Conservation (phyloP, 53 echinoderm and acorn worm genomes). For the Pentamera pediparva region DNA sequence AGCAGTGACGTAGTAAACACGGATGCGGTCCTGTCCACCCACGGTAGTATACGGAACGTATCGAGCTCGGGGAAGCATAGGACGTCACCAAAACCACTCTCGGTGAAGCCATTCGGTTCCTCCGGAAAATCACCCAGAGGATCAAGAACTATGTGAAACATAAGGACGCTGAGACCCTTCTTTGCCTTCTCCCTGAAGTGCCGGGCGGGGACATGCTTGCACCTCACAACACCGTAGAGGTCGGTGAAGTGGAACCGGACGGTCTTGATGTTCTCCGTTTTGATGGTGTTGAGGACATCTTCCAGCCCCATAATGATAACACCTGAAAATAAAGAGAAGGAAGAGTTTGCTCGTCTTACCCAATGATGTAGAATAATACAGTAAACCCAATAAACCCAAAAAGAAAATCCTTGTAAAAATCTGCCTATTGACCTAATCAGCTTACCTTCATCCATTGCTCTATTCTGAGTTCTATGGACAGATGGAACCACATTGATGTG, state of each 20-base stretch:
- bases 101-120: not conserved
- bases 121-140: constrained; percentile 8
- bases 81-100: constrained; percentile 28
- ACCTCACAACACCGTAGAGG: constrained; percentile 8
- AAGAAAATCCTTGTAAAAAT: too few relatives aligned
- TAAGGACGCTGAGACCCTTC: constrained; percentile 14
- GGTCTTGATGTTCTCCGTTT: not conserved
- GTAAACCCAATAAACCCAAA: too few relatives aligned
- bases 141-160: constrained; percentile 1
- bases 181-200: constrained; percentile 23
- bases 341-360: not conserved
- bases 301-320: constrained; percentile 16
- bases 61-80: constrained; percentile 15
- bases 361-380: too few relatives aligned
- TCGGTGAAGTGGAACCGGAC: constrained; percentile 24
- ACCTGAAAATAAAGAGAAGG: not conserved
- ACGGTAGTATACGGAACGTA: constrained; percentile 16
- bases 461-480: too few relatives aligned
- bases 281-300: constrained; percentile 7
- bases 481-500: too few relatives aligned
- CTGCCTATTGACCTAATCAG: too few relatives aligned
- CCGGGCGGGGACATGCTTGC: constrained; percentile 16
- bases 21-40: constrained; percentile 12
- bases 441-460: too few relatives aligned
- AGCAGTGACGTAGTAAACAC: constrained; percentile 6